Evolutionary conservation across 64 coral and sea anemone genomes (phyloP), one percentile per base, ranked within the genome.

Genomic region (Acropora tenuis): DNA sequence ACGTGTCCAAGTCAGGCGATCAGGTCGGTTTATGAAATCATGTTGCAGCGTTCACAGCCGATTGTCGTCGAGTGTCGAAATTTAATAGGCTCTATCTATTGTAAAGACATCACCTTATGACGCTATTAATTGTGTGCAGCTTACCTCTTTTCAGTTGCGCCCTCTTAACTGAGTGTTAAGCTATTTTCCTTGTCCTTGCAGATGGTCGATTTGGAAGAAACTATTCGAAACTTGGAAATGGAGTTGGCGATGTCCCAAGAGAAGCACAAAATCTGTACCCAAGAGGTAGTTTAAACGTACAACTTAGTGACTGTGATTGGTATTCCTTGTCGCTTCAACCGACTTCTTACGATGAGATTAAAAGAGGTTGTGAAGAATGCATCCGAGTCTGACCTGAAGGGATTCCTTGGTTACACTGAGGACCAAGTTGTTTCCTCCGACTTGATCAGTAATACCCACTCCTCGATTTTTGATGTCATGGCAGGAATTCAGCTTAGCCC

Each of bases 301-400:
- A 18, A 13, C 16, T 63, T 63, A 3, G 11, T 63, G 6, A 63
- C 60, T 0, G 60, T 63, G 15, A 63, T 63, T 63, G 11, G 11
- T 15, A 12, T 63, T 63, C 3, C 13, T 15, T 12, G 2, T 12
- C 16, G 41, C 16, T 10, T 8, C 1, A 10, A 30, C 30, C 30
- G 97, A 83, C 97, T 41, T 47, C 48, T 1, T 98, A 98, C 91
- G 97, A 98, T n/a, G 74, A 93, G 43, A 98, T 98, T 78, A 98
- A 95, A 76, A 30, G 73, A 52, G 3, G 88, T 72, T 7, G 88
- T 98, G n/a, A 98, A 98, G 74, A 53, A 74, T 18, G 91, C 94
- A 0, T 98, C 97, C 1, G 88, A 98, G 50, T 50, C 76, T 6
- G 61, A 77, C 15, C 15, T 95, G 9, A 44, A 69, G 2, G 47